These are phyloP conservation scores for Acanthacorydalis orientalis DNA, from an alignment of 2,888 invertebrate genomes.

Conservation along the genomic window DNA sequence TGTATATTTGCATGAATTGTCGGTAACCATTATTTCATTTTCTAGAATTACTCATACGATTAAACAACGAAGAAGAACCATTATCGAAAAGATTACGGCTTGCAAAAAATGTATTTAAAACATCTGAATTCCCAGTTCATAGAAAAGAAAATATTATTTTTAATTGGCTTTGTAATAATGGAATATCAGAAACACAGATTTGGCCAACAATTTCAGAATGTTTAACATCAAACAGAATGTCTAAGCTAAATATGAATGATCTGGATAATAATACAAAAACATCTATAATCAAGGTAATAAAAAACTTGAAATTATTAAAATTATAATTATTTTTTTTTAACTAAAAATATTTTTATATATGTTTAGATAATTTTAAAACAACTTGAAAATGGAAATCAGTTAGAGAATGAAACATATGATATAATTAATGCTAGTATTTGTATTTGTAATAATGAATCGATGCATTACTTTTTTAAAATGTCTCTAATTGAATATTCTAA, in stretches of 20 bases:
- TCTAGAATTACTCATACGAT: slow-evolving; percentile 1
- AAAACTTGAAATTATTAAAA: background rate
- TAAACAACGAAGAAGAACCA: slow-evolving; percentile 2
- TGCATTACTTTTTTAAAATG: background rate
- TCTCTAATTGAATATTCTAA: background rate
- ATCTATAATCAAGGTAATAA: background rate
- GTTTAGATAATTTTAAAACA: background rate
- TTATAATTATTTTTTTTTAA: background rate
- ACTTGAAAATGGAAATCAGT: background rate
- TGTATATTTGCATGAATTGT: too few species aligned
- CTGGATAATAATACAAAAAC: background rate
- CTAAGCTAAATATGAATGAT: background rate
- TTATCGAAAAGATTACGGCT: slow-evolving; percentile 1
- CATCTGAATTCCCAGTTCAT: background rate
- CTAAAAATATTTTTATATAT: background rate
- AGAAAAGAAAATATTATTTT: slow-evolving; percentile 3
- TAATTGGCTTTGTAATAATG: slow-evolving; percentile 3
- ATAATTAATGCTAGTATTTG: background rate
- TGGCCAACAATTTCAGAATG: background rate
- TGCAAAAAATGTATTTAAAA: slow-evolving; percentile 1
- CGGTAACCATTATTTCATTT: background rate
- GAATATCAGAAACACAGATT: background rate
- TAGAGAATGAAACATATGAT: background rate
- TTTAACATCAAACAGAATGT: background rate
- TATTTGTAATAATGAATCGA: background rate